Evolutionary conservation across 2,113 vertebrate species (phyloP).

Genomic region (Microcebus tavaratra): DNA sequence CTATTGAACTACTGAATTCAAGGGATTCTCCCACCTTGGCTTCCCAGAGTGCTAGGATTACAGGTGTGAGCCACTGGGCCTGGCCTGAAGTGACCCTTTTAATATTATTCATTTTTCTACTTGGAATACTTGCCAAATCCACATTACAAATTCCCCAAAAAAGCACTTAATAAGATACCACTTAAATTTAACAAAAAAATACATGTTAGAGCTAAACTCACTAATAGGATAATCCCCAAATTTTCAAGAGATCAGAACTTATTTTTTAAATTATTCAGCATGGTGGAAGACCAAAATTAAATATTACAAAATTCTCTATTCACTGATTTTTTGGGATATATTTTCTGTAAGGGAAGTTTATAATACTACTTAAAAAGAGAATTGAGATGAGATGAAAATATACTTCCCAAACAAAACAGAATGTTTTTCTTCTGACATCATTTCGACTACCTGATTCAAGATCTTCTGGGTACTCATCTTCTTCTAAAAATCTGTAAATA

Average conservation of each 20-base stretch:
- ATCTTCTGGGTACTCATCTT: neutral
- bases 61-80: no score
- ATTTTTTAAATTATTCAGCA: neutral
- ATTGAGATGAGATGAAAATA: neutral
- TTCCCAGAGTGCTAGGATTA: no score
- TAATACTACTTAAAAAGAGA: neutral
- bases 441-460: neutral
- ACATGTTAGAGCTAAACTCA: neutral
- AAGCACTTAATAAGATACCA: neutral
- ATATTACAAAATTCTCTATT: neutral
- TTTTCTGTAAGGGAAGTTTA: neutral
- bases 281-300: neutral
- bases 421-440: neutral
- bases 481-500: neutral
- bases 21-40: no score
- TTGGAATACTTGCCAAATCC: constrained; percentile 66
- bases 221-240: neutral
- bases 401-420: neutral
- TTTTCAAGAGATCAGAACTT: neutral
- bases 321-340: neutral
- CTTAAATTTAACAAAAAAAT: constrained; percentile 48
- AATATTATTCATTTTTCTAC: constrained; percentile 65
- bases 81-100: constrained; percentile 24
- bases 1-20: no score
- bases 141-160: constrained; percentile 10